Conservation (phyloP, 92 coral and sea anemone species). For the Porites divaricata region DNA sequence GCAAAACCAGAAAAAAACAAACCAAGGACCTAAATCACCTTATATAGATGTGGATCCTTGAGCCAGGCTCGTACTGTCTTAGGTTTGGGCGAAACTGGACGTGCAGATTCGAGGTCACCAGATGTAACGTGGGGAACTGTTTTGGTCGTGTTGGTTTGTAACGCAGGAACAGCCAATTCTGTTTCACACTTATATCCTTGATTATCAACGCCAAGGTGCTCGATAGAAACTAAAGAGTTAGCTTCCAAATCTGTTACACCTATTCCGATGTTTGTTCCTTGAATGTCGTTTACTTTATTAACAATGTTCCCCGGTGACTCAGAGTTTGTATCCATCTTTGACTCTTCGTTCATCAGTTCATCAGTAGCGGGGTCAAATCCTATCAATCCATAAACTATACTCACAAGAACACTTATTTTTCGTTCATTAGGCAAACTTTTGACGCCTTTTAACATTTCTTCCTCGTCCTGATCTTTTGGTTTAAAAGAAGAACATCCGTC, state of each 20-base stretch:
- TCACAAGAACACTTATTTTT: slow-evolving; percentile 1
- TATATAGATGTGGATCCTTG: not conserved
- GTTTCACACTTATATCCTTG: not conserved
- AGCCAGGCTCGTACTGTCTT: slow-evolving; percentile 16
- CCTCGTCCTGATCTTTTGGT: not conserved
- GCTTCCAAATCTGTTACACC: not conserved
- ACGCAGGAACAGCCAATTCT: not conserved
- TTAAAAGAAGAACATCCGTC: not conserved
- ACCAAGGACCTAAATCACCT: not conserved
- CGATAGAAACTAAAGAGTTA: not conserved
- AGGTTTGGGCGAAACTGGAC: no score
- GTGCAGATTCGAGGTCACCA: not conserved
- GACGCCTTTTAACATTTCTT: slow-evolving; percentile 4
- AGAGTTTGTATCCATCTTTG: not conserved
- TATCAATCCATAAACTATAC: not conserved
- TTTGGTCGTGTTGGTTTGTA: no score
- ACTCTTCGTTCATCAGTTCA: not conserved
- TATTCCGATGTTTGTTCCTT: not conserved
- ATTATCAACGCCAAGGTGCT: not conserved
- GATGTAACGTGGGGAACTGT: not conserved
- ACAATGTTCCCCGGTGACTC: no score
- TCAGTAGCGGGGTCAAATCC: not conserved
- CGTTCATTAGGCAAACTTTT: not conserved
- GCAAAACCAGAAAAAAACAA: not conserved
- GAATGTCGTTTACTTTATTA: not conserved